Conservation (phyloP, 2,113 vertebrate genomes). For the Myotis yumanensis region DNA sequence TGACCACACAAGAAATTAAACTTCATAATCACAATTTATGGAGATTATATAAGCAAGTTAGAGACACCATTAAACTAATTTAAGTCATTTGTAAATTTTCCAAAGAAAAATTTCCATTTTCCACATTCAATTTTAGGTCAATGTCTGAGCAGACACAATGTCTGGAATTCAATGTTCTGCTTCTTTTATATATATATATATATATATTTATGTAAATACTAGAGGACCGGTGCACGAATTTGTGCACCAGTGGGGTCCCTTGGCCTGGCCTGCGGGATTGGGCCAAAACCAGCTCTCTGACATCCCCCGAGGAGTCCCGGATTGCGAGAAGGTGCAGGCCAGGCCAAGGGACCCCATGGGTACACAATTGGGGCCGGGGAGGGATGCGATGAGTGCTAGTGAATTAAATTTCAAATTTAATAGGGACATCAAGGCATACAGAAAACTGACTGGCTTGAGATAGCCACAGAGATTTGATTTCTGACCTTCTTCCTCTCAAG, state of each 20-base stretch:
- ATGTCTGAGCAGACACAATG: background rate
- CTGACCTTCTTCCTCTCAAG: background rate
- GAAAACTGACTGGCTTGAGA: background rate
- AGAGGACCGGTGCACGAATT: no score
- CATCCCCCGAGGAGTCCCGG: no score
- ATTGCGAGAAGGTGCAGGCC: no score
- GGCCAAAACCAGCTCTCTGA: no score
- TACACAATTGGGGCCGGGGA: no score
- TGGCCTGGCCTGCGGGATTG: no score
- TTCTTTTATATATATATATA: background rate
- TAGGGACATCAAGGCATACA: background rate
- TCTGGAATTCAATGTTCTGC: background rate
- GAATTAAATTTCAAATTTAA: constrained; percentile 27
- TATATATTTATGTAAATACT: background rate
- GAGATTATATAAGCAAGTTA: background rate
- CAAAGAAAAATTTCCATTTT: background rate
- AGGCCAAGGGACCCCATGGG: no score
- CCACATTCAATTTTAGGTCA: background rate
- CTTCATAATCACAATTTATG: background rate
- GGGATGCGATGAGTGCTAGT: background rate
- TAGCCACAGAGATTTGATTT: background rate
- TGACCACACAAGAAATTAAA: constrained; percentile 22
- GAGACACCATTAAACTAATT: background rate
- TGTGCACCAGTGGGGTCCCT: no score
- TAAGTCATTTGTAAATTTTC: constrained; percentile 33